phyloP scores from a whole-genome alignment of 2,113 vertebrate species.

The Hemiscyllium ocellatum region DNA sequence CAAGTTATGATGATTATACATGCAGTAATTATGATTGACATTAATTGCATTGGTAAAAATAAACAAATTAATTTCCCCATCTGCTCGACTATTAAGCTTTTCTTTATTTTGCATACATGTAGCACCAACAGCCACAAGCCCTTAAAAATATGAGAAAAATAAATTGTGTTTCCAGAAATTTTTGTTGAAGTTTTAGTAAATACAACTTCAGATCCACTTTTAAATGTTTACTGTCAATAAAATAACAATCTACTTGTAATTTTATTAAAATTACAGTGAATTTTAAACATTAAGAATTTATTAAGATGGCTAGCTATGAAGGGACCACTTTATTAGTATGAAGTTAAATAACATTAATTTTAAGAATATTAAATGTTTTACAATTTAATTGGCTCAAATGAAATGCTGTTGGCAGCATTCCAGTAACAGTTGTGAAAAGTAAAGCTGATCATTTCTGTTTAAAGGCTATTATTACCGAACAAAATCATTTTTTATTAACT shows the following conservation, averaged over 20 bases:
- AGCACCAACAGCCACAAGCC: background rate
- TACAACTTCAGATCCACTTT: background rate
- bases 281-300: background rate
- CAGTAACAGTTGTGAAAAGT: background rate
- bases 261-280: constrained; percentile 2
- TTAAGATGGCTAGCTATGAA: background rate
- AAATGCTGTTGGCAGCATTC: background rate
- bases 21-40: background rate
- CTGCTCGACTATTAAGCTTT: background rate
- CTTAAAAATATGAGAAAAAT: background rate
- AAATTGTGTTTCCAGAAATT: background rate
- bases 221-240: background rate
- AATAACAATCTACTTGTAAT: background rate
- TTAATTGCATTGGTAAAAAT: background rate
- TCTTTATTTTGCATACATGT: background rate
- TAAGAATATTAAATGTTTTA: background rate
- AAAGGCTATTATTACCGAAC: background rate
- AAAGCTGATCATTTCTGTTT: background rate
- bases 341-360: background rate
- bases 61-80: background rate
- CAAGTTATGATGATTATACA: background rate
- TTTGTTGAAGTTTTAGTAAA: background rate
- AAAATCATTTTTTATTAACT: no score
- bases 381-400: background rate
- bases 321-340: background rate